phyloP scores from a whole-genome alignment of 2,888 invertebrate species.

The Sthenelais limicola region DNA sequence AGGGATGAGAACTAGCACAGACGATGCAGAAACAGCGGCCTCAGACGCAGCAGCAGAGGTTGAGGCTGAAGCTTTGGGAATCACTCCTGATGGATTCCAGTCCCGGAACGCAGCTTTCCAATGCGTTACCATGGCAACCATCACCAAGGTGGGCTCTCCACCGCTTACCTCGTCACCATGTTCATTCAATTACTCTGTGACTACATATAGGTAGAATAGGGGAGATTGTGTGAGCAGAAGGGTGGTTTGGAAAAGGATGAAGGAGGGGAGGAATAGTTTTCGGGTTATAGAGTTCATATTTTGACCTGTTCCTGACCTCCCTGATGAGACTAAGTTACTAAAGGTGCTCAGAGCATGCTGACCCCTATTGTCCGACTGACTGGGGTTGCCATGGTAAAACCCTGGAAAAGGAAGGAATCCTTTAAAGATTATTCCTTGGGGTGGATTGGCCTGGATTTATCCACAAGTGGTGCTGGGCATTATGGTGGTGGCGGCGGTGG shows the following conservation, averaged over 20 bases:
- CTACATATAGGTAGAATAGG: conserved; percentile 17
- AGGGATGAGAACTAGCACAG: too few relatives aligned
- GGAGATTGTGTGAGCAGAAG: not conserved
- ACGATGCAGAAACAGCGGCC: not conserved
- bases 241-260: not conserved
- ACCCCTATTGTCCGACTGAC: too few relatives aligned
- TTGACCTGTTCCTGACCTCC: not conserved
- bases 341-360: too few relatives aligned
- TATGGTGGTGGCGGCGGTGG: too few relatives aligned
- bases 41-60: not conserved
- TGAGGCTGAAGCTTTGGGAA: too few relatives aligned
- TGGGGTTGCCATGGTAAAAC: too few relatives aligned
- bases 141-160: conserved; percentile 30
- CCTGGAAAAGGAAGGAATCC: too few relatives aligned
- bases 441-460: too few relatives aligned
- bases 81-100: conserved; percentile 38
- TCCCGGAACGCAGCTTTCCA: not conserved
- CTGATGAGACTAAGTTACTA: too few relatives aligned
- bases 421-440: too few relatives aligned
- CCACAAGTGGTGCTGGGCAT: too few relatives aligned
- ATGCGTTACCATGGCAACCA: conserved; percentile 34
- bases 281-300: not conserved
- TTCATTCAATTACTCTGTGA: conserved; percentile 30
- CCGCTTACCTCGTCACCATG: too few relatives aligned
- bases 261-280: not conserved